Percentiles rank a stretch among this genome's conserved stretches.
Conservation (phyloP, 2,888 invertebrate genomes). For the Lamellibrachia columna region DNA sequence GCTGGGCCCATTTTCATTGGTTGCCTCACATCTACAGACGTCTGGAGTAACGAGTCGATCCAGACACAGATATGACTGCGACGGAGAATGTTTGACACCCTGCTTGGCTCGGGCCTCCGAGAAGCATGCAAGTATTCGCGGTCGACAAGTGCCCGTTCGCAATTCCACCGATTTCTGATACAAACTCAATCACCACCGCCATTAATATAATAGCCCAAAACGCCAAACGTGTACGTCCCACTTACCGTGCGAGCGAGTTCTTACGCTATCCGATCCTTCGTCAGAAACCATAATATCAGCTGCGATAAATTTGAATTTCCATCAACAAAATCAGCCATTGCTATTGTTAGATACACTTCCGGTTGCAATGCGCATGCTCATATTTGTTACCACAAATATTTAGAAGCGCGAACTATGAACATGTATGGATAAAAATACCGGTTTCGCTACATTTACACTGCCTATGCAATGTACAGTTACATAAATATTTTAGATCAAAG, state of each 20-base stretch:
- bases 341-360: slow-evolving; percentile 16
- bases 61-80: not conserved
- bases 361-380: not conserved
- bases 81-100: not conserved
- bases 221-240: not conserved
- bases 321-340: slow-evolving; percentile 16
- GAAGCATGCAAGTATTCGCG: not conserved
- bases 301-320: slow-evolving; percentile 16
- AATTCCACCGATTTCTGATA: not conserved
- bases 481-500: not conserved
- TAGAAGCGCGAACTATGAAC: not conserved
- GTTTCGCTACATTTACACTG: not conserved
- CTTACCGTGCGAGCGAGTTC: slow-evolving; percentile 6
- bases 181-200: not conserved
- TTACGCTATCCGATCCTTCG: slow-evolving; percentile 16
- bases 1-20: not conserved
- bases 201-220: not conserved
- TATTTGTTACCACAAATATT: not conserved
- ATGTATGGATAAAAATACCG: not conserved
- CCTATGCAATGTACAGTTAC: not conserved
- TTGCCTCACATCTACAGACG: not conserved
- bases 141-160: slow-evolving; percentile 11
- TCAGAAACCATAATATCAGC: not conserved
- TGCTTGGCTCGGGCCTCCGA: not conserved
- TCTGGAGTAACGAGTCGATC: slow-evolving; percentile 3